Base-by-base conservation (phyloP, 2,888 invertebrate genomes). In the Drosophila putrida region DNA sequence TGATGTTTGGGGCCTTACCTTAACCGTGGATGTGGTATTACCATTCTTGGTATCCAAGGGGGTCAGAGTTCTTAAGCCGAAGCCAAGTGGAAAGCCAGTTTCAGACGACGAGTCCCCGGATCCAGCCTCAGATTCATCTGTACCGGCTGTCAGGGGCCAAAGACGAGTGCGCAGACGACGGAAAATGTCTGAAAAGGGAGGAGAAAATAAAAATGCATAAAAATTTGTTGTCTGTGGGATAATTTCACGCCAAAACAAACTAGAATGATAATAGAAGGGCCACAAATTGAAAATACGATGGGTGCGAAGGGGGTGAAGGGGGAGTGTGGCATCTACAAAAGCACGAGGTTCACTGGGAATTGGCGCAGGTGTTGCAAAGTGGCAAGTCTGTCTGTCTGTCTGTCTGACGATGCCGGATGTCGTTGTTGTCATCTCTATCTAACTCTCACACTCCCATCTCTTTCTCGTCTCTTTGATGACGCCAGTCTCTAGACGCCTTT, bases 21-120 rank as follows among this genome's bases (percentile, higher is more conserved):
- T 93, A 38, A 92, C 91, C 51, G 92, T 92, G 53, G 92, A 93
- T 38, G 92, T 93, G 13, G 91, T 90, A 67, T 92, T 93, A 15
- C 90, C 91, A 64, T 92, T 91, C 43, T 90, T 74, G 67, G 85
- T 60, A 62, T 73, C 79, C 59, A 90, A 55, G 5, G 82, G 36
- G 11, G 47, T 36, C 47, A 82, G 35, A 9, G 74, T 68, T 10
- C 66, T 66, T 28, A 84, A 35, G 6, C 71, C 78, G 25, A 85
- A 80, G 25, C 78, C 59, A 27, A 64, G 33, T 5, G 63, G 64
- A 5, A 54, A 57, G n/a, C 78, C 75, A 27, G 75, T 64, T 20
- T 71, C 82, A 5, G 41, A 25, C 0, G 62, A 62, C 25, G 75
- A 79, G 11, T 77, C 80, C 4, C 64, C 72, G 15, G 71, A 49